phyloP scores from a whole-genome alignment of 2,888 invertebrate genomes.

The Andrena flavipes region DNA sequence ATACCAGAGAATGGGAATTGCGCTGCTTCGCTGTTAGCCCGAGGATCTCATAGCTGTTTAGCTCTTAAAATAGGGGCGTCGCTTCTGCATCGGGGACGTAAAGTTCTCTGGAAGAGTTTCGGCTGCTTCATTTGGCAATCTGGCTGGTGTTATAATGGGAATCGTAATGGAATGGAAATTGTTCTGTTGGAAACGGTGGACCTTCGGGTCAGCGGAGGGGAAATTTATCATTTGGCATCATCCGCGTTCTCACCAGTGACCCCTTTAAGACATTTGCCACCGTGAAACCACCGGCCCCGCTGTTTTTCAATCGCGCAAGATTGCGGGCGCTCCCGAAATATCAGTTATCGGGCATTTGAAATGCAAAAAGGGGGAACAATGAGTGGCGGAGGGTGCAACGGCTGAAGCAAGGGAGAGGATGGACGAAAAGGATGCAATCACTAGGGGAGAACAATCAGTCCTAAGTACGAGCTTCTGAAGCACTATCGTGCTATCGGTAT shows the following conservation, averaged over 20 bases:
- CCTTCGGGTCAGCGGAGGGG: background rate
- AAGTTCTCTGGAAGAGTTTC: conserved; percentile 11
- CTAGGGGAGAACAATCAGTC: conserved; percentile 37
- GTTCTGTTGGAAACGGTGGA: background rate
- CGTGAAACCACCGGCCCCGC: background rate
- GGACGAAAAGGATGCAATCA: conserved; percentile 36
- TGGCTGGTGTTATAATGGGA: background rate
- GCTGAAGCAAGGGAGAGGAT: background rate
- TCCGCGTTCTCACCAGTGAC: background rate
- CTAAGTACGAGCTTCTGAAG: conserved; percentile 44
- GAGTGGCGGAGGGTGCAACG: conserved; percentile 4
- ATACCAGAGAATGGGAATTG: background rate
- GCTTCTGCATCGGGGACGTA: background rate
- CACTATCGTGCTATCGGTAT: conserved; percentile 7
- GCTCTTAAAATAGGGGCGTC: background rate
- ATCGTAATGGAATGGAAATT: conserved; percentile 12
- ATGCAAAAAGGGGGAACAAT: conserved; percentile 15
- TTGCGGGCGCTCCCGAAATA: conserved; percentile 42
- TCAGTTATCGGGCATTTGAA: conserved; percentile 46
- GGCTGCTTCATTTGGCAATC: background rate
- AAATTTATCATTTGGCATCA: background rate
- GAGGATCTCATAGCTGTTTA: conserved; percentile 12
- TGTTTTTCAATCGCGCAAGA: conserved; percentile 28
- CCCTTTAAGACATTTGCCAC: background rate
- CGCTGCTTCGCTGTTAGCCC: conserved; percentile 3